A percentile compares a stretch with the other conserved stretches of the same genome.
These are phyloP conservation scores for Lasioglossum marginatum DNA, from an alignment of 2,888 invertebrate genomes.

Conservation along the genomic window DNA sequence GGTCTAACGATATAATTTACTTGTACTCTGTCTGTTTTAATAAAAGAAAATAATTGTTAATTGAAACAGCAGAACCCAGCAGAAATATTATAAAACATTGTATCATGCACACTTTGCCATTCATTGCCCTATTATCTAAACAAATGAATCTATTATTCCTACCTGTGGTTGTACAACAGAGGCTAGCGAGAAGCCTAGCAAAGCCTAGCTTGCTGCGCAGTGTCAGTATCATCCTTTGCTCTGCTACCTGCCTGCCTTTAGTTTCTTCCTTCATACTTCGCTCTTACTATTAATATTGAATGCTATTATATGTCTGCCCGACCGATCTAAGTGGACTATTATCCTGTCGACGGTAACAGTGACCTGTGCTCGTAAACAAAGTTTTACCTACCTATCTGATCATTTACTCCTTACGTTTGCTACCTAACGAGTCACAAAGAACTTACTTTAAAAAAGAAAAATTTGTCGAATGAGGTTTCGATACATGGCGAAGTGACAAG, in stretches of 20 bases:
- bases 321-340: conserved; percentile 54
- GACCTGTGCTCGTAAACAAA: conserved; percentile 25
- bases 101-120: conserved; percentile 69
- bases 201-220: conserved; percentile 76
- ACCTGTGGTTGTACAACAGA: conserved; percentile 78
- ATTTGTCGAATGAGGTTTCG: background rate
- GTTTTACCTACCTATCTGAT: conserved; percentile 49
- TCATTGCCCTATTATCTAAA: conserved; percentile 71
- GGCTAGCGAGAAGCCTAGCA: conserved; percentile 78
- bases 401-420: conserved; percentile 27
- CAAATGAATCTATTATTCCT: conserved; percentile 79
- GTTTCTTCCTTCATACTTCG: conserved; percentile 71
- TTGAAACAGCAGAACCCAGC: conserved; percentile 41
- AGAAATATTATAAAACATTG: conserved; percentile 65
- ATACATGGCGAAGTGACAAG: conserved; percentile 22
- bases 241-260: conserved; percentile 82
- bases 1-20: conserved; percentile 11
- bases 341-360: conserved; percentile 14
- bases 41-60: conserved; percentile 37
- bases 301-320: conserved; percentile 55
- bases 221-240: conserved; percentile 78
- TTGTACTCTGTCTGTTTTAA: conserved; percentile 6
- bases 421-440: conserved; percentile 51
- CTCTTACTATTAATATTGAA: conserved; percentile 72
- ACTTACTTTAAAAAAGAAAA: conserved; percentile 38